These are phyloP conservation scores for Eristalinus sepulchralis DNA, from an alignment of 2,888 invertebrate genomes.

Conservation along the genomic window DNA sequence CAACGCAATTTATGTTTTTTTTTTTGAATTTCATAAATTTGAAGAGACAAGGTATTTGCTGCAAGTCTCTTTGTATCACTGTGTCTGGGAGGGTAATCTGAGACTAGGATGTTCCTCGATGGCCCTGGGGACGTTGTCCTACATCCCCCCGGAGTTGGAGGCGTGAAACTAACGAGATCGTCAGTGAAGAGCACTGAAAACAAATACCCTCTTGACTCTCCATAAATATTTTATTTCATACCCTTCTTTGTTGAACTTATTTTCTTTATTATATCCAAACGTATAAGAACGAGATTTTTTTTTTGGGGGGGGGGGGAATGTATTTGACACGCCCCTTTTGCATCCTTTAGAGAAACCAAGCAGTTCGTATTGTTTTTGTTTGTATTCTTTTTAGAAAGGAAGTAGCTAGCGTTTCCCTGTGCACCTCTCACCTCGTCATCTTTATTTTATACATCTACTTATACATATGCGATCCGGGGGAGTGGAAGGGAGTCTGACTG, in stretches of 20 bases:
- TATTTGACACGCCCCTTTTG: not conserved
- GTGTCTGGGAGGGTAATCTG: not conserved
- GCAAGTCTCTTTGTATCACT: not conserved
- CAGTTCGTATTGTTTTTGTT: slow-evolving; percentile 2
- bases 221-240: slow-evolving; percentile 47
- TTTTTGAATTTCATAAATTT: not conserved
- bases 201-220: slow-evolving; percentile 29
- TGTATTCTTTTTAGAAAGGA: slow-evolving; percentile 12
- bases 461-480: slow-evolving; percentile 2
- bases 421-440: not conserved
- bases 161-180: slow-evolving; percentile 48
- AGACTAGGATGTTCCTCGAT: not conserved
- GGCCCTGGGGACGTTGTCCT: slow-evolving; percentile 1
- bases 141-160: slow-evolving; percentile 14
- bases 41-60: not conserved
- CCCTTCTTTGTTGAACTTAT: slow-evolving; percentile 45
- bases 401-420: slow-evolving; percentile 15
- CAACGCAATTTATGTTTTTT: not conserved
- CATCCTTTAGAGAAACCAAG: slow-evolving; percentile 58
- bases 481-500: not conserved
- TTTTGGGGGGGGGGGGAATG: not conserved
- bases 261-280: slow-evolving; percentile 2
- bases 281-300: not conserved
- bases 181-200: slow-evolving; percentile 39
- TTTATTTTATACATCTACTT: slow-evolving; percentile 47